Conservation (phyloP, 2,888 invertebrate genomes). For the Adineta ricciae region DNA sequence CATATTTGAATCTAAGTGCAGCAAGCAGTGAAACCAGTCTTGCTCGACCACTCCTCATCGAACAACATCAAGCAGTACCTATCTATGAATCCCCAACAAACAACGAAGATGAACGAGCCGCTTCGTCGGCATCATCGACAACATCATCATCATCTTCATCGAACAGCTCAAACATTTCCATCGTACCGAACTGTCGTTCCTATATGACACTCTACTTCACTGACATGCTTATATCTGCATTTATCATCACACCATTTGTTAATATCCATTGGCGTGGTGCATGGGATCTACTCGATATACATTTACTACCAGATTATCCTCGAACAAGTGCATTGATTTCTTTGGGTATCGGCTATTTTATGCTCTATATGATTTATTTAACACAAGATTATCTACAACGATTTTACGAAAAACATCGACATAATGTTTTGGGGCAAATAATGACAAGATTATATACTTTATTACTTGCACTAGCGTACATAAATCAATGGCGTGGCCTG, state of each 20-base stretch:
- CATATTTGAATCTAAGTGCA: neutral
- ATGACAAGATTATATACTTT: slow-evolving; percentile 3
- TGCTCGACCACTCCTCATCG: neutral
- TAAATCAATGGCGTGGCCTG: neutral
- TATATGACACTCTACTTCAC: neutral
- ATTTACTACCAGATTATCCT: slow-evolving; percentile 1
- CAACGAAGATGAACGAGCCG: neutral
- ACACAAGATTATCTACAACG: neutral
- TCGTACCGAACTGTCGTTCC: neutral
- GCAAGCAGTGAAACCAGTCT: neutral
- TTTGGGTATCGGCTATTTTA: neutral
- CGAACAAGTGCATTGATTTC: neutral
- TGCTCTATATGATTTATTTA: neutral
- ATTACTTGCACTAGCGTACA: slow-evolving; percentile 4
- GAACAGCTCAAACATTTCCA: neutral
- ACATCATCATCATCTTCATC: neutral
- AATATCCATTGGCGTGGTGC: slow-evolving; percentile 23
- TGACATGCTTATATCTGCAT: slow-evolving; percentile 16
- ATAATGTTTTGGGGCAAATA: neutral
- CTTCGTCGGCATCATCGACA: neutral
- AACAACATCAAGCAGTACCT: neutral
- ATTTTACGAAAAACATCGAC: slow-evolving; percentile 13
- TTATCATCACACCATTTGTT: slow-evolving; percentile 12
- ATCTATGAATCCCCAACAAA: neutral
- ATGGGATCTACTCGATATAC: slow-evolving; percentile 19